Percentiles rank a stretch among this genome's conserved stretches.
Evolutionary conservation across 2,797 vertebrate genomes (phyloP).

Genomic region (Phyllotis vaccarum): DNA sequence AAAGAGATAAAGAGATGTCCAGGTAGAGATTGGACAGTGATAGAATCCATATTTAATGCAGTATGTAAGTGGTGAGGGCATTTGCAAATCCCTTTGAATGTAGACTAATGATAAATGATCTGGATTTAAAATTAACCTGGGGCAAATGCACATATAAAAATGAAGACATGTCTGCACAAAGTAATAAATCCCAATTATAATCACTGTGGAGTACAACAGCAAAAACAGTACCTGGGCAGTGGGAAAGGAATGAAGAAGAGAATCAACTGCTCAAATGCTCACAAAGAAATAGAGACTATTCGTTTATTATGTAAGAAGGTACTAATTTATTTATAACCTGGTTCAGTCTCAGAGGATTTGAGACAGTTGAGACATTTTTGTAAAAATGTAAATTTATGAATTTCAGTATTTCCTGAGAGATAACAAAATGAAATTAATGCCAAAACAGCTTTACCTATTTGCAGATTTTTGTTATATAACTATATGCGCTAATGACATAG

Average conservation of each 20-base stretch:
- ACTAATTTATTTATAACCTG: slow-evolving; percentile 69
- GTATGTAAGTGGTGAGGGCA: slow-evolving; percentile 41
- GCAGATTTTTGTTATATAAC: slow-evolving; percentile 54
- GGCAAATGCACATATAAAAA: slow-evolving; percentile 55
- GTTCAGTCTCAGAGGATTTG: slow-evolving; percentile 43
- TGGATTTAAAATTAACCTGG: slow-evolving; percentile 62
- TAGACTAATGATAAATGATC: slow-evolving; percentile 35
- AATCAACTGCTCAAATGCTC: slow-evolving; percentile 29
- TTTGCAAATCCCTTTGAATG: slow-evolving; percentile 64
- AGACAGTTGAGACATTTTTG: slow-evolving; percentile 37
- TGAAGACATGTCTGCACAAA: neutral
- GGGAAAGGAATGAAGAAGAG: neutral
- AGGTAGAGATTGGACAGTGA: neutral
- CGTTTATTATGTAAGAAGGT: slow-evolving; percentile 53
- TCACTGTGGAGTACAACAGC: slow-evolving; percentile 37
- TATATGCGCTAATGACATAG: neutral
- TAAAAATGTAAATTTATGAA: slow-evolving; percentile 26
- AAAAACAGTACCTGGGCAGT: neutral
- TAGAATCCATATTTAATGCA: slow-evolving; percentile 51
- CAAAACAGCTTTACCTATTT: slow-evolving; percentile 2
- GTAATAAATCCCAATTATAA: slow-evolving; percentile 46
- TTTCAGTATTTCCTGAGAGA: slow-evolving; percentile 44
- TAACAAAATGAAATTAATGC: slow-evolving; percentile 56
- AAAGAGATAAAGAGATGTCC: neutral
- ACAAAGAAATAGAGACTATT: slow-evolving; percentile 32